Percentiles rank a stretch among this genome's conserved stretches.
These are phyloP conservation scores for Melanotaenia duboulayi DNA, from an alignment of 2,113 vertebrate species.

Conservation along the genomic window DNA sequence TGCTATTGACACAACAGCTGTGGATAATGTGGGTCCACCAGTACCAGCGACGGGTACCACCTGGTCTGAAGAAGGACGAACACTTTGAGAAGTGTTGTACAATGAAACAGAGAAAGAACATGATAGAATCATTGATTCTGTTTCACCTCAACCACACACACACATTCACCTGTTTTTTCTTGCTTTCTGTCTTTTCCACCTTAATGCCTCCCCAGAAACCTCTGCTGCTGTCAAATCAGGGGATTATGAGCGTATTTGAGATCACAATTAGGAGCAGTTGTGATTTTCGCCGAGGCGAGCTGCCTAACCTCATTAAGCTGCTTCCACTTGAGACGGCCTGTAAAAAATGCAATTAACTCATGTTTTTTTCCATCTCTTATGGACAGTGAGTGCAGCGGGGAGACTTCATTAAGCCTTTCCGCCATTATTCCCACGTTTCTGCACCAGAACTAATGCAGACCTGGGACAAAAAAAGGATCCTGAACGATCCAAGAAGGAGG, in stretches of 20 bases:
- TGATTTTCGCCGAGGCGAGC: slow-evolving; percentile 67
- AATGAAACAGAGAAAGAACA: background rate
- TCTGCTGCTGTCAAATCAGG: slow-evolving; percentile 70
- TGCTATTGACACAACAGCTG: slow-evolving; percentile 73
- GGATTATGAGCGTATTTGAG: slow-evolving; percentile 80
- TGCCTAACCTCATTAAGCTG: slow-evolving; percentile 79
- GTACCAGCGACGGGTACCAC: background rate
- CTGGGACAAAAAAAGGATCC: slow-evolving; percentile 31
- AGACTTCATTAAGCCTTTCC: slow-evolving; percentile 58
- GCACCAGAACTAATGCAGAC: slow-evolving; percentile 12
- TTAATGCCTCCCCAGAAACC: slow-evolving; percentile 71
- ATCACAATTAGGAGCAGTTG: slow-evolving; percentile 78
- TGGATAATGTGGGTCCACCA: slow-evolving; percentile 27
- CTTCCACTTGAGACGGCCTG: slow-evolving; percentile 75
- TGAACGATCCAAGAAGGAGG: slow-evolving; percentile 6
- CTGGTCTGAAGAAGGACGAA: background rate
- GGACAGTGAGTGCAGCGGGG: slow-evolving; percentile 52
- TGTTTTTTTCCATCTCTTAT: slow-evolving; percentile 48
- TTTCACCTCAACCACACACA: background rate
- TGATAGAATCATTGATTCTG: background rate
- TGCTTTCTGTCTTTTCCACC: slow-evolving; percentile 42
- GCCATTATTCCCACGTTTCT: slow-evolving; percentile 46
- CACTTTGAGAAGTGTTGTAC: background rate
- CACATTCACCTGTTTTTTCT: slow-evolving; percentile 29
- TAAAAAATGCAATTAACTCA: slow-evolving; percentile 74